These are phyloP conservation scores for Capreolus pygargus DNA, from an alignment of 2,113 vertebrate species.

Conservation along the genomic window DNA sequence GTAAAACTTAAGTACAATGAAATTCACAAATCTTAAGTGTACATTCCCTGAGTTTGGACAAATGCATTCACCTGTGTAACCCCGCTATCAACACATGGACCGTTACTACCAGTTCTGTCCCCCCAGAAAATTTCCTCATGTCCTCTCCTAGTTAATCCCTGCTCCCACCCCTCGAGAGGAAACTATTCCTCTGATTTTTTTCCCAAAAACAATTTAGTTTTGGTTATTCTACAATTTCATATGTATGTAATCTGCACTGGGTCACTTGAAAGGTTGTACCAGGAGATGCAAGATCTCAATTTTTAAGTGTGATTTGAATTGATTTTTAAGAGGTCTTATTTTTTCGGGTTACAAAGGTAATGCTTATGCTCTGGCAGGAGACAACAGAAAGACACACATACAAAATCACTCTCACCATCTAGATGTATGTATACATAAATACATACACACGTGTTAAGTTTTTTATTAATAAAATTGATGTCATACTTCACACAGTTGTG, in stretches of 20 bases:
- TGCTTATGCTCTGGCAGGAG: neutral
- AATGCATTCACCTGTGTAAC: neutral
- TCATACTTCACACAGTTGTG: neutral
- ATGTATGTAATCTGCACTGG: neutral
- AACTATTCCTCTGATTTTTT: neutral
- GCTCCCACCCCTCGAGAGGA: neutral
- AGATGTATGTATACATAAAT: neutral
- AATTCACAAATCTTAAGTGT: neutral
- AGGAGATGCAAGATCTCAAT: neutral
- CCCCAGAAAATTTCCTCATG: neutral
- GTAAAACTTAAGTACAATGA: neutral
- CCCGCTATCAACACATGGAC: neutral
- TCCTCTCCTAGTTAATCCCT: neutral
- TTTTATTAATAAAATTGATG: neutral
- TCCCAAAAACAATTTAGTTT: neutral
- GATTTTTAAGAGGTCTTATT: neutral
- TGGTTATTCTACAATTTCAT: conserved; percentile 8
- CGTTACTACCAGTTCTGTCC: neutral
- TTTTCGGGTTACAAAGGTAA: neutral
- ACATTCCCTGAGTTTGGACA: neutral
- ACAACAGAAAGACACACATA: neutral
- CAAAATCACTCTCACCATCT: neutral
- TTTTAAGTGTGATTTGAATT: neutral
- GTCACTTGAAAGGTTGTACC: neutral
- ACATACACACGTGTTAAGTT: neutral